Evolutionary conservation across 1,140 invertebrate species (phyloP).

Genomic region (Ostrea denselamellosa): DNA sequence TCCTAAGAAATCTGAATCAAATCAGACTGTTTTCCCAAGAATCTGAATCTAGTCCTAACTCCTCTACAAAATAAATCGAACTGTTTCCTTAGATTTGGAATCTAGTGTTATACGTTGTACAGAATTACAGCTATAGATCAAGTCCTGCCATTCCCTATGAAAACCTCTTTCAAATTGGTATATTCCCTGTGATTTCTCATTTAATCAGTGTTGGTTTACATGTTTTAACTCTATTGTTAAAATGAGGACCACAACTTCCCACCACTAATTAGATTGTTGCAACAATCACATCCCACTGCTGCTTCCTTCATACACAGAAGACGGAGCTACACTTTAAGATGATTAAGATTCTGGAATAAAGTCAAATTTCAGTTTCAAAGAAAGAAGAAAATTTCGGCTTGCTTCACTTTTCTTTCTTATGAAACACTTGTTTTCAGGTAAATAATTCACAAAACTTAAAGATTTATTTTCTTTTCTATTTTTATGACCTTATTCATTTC

Average conservation of each 20-base stretch:
- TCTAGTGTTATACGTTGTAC: not conserved
- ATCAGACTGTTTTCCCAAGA: no score
- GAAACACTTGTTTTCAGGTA: not conserved
- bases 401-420: not conserved
- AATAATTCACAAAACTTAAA: not conserved
- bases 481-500: not conserved
- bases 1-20: not conserved
- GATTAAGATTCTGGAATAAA: constrained; percentile 34
- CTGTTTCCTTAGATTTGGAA: no score
- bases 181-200: not conserved
- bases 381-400: not conserved
- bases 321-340: constrained; percentile 9
- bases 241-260: not conserved
- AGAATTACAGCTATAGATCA: not conserved
- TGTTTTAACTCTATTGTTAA: constrained; percentile 10
- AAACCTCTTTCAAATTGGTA: not conserved
- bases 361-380: not conserved
- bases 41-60: not conserved
- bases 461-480: not conserved
- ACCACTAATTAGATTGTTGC: constrained; percentile 29
- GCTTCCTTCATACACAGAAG: not conserved
- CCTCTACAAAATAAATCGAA: no score
- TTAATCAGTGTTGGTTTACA: not conserved
- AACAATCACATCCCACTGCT: constrained; percentile 9
- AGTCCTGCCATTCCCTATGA: not conserved